A percentile compares a stretch with the other conserved stretches of the same genome.
Evolutionary conservation across 2,888 invertebrate species (phyloP).

Genomic region (Noctua janthe): DNA sequence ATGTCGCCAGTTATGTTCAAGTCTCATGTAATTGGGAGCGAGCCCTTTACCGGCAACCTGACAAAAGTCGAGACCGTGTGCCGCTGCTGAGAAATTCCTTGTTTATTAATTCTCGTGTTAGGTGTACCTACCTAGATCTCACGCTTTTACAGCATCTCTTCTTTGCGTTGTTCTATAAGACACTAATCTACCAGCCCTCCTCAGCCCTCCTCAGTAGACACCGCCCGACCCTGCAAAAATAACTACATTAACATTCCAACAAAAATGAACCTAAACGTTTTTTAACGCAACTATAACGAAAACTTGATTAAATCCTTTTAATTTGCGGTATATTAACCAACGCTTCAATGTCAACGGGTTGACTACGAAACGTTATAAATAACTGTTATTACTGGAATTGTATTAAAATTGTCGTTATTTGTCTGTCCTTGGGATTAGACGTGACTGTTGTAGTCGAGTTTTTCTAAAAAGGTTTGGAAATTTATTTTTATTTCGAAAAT

Average conservation of each 20-base stretch:
- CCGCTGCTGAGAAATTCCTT: not conserved
- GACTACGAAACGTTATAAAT: conserved; percentile 64
- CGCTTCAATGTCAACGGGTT: conserved; percentile 74
- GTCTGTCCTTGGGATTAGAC: conserved; percentile 72
- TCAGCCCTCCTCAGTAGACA: too few relatives aligned
- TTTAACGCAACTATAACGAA: conserved; percentile 50
- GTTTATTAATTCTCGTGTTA: not conserved
- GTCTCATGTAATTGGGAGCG: not conserved
- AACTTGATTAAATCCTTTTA: conserved; percentile 63
- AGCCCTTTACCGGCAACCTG: not conserved
- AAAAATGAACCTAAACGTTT: conserved; percentile 49
- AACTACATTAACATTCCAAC: conserved; percentile 48
- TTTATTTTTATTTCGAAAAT: not conserved
- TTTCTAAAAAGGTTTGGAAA: conserved; percentile 50
- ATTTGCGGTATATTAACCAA: conserved; percentile 68
- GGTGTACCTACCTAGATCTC: not conserved
- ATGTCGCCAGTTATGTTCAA: not conserved
- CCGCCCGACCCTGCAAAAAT: conserved; percentile 7
- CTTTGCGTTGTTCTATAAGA: not conserved
- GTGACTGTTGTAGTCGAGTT: conserved; percentile 69
- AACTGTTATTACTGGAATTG: conserved; percentile 72
- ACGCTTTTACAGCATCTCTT: not conserved
- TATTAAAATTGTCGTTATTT: conserved; percentile 70
- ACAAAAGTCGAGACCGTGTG: not conserved
- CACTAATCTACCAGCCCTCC: not conserved